Base-by-base conservation (phyloP, 1,140 invertebrate species). In the Xylocopa sonorina region DNA sequence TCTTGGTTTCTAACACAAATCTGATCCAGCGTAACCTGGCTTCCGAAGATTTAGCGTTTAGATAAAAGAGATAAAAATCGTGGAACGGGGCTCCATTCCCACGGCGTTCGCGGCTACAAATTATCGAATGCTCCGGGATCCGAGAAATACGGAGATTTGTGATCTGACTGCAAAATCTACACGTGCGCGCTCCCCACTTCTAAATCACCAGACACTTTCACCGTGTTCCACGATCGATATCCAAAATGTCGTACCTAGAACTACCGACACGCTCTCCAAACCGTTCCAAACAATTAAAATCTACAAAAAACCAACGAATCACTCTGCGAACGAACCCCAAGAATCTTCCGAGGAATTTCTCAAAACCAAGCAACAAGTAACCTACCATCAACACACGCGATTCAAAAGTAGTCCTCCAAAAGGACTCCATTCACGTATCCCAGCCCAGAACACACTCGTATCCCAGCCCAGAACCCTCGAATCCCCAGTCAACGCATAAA, bases 101-200 rank as follows among this genome's bases (percentile, higher is more conserved):
- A 84, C 82, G 82, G 69, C 72, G 82, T 82, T 79, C 57, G 80
- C 76, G 75, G 78, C 82, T 79, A 84, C 82, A 84, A 84, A 84
- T 84, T 84, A 84, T 84, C 74, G 75, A 72, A 57, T 81, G 75
- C 77, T 67, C 73, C 32, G 32, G 10, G 66, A 66, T 72, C 68
- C 82, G 34, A 48, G 57, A 74, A 73, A 64, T 64, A 62, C 53
- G 14, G 67, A 60, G 75, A 53, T n/a, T 72, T 24, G 18, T 16
- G 58, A 81, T 81, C 64, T 51, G 43, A 50, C 64, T 73, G 32
- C 48, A 43, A 51, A 50, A 41, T 75, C 64, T 76, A 43, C 64
- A 64, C 64, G 18, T 43, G 34, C 34, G 29, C 68, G 32, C 27
- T 9, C 67, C 48, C 41, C 4, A n/a, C 38, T 14, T 75, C 80